phyloP scores from a whole-genome alignment of 2,888 invertebrate genomes.

The Lasioglossum morio region DNA sequence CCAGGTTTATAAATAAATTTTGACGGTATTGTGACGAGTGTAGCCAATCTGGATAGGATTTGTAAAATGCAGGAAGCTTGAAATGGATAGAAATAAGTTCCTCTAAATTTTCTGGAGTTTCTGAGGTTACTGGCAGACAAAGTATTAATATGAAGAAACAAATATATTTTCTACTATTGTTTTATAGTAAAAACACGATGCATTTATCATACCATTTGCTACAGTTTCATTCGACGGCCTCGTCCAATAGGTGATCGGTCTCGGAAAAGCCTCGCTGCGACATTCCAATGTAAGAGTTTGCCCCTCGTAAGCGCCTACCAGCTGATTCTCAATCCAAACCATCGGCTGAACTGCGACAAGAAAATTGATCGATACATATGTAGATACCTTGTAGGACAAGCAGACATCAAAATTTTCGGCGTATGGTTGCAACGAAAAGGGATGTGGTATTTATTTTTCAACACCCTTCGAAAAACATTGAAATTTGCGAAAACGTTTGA shows the following conservation, averaged over 20 bases:
- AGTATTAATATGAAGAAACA: not conserved
- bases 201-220: constrained; percentile 70
- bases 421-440: not conserved
- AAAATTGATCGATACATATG: not conserved
- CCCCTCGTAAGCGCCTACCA: constrained; percentile 85
- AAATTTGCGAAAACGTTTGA: not conserved
- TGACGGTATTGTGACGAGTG: too few species aligned
- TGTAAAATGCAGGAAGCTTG: too few species aligned
- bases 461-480: not conserved
- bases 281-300: constrained; percentile 85
- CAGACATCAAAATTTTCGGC: not conserved
- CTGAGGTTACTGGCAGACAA: not conserved
- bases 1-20: too few species aligned
- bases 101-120: too few species aligned
- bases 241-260: constrained; percentile 86
- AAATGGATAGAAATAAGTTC: too few species aligned
- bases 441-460: not conserved
- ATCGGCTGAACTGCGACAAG: constrained; percentile 85
- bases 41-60: too few species aligned
- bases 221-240: constrained; percentile 79
- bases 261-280: constrained; percentile 85
- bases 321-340: constrained; percentile 86
- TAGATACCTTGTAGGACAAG: not conserved
- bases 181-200: not conserved
- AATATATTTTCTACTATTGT: not conserved